A percentile compares a stretch with the other conserved stretches of the same genome.
Evolutionary conservation across 2,797 vertebrate species (phyloP).

Genomic region (Agapornis canus): DNA sequence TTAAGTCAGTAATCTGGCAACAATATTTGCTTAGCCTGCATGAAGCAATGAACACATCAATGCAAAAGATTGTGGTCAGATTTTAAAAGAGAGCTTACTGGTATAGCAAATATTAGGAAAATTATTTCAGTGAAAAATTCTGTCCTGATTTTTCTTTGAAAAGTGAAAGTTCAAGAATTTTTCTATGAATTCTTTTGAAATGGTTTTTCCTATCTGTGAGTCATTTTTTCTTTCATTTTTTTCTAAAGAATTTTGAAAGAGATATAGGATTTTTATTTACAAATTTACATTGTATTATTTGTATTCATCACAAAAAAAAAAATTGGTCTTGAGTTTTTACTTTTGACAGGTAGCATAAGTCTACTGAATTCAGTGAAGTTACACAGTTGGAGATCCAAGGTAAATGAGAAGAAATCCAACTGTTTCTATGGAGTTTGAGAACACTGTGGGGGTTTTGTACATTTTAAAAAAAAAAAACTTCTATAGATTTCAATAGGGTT

Average conservation of each 20-base stretch:
- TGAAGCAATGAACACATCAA: neutral
- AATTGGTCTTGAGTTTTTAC: neutral
- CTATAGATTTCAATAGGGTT: neutral
- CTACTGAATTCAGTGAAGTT: neutral
- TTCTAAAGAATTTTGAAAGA: neutral
- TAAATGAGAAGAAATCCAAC: conserved; percentile 11
- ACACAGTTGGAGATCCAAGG: neutral
- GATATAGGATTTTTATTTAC: neutral
- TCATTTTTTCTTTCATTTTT: neutral
- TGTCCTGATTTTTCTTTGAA: neutral
- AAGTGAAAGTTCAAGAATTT: neutral
- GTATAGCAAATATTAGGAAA: neutral
- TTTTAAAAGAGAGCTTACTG: neutral
- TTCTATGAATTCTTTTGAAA: neutral
- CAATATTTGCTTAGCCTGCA: neutral
- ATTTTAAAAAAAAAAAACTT: neutral
- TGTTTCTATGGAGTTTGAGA: neutral
- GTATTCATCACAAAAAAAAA: neutral
- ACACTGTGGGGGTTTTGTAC: neutral
- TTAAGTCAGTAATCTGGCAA: neutral
- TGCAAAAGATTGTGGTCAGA: neutral
- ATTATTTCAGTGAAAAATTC: neutral
- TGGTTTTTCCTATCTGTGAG: neutral
- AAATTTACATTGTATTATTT: neutral
- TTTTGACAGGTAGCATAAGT: neutral